A percentile compares a stretch with the other conserved stretches of the same genome.
Conservation (phyloP, 2,797 vertebrate genomes). For the Uromys caudimaculatus region DNA sequence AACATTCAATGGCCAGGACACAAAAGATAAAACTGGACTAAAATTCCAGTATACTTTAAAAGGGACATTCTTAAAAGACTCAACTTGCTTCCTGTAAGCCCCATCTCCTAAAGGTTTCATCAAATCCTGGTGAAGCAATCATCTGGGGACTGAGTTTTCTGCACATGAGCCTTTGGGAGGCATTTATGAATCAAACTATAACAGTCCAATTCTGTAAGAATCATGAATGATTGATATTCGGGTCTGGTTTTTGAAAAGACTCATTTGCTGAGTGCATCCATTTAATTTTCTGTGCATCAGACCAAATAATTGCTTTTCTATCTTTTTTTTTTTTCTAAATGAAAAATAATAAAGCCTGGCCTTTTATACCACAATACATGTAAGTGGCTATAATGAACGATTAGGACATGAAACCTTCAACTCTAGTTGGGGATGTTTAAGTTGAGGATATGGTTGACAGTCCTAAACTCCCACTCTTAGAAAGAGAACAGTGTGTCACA, state of each 20-base stretch:
- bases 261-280: constrained; percentile 23
- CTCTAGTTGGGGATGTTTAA: neutral
- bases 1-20: neutral
- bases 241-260: constrained; percentile 21
- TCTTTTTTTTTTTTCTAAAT: neutral
- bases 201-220: neutral
- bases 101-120: neutral
- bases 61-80: neutral
- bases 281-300: constrained; percentile 34
- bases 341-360: neutral
- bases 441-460: neutral
- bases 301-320: constrained; percentile 8
- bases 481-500: neutral
- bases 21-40: neutral
- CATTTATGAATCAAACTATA: neutral
- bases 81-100: neutral
- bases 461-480: accelerated
- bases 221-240: constrained; percentile 15
- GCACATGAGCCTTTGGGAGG: neutral
- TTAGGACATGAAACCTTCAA: neutral
- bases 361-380: neutral
- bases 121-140: neutral
- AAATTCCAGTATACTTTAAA: neutral
- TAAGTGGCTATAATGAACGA: neutral
- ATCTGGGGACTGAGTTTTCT: neutral